These are phyloP conservation scores for Nasonovia ribisnigri DNA, from an alignment of 2,888 invertebrate genomes.

Conservation along the genomic window DNA sequence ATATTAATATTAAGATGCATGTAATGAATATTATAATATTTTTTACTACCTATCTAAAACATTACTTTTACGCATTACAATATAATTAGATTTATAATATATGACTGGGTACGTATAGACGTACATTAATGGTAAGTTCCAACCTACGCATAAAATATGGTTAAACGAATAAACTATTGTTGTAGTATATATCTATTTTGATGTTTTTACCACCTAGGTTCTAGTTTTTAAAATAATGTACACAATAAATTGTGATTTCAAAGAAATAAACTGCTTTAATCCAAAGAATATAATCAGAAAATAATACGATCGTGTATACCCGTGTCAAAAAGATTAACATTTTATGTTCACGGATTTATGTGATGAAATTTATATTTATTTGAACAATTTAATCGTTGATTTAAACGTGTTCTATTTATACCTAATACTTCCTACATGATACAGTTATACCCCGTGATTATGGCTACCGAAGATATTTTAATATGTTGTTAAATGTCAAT, in stretches of 20 bases:
- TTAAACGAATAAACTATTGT: background rate
- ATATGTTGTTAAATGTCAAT: background rate
- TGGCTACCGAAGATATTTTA: background rate
- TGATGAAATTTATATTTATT: background rate
- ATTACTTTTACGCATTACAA: no score
- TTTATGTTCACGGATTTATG: constrained; percentile 18
- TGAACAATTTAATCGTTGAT: constrained; percentile 19
- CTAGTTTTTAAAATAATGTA: background rate
- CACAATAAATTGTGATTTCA: constrained; percentile 16
- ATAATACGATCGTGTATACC: background rate
- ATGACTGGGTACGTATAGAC: background rate
- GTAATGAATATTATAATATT: no score
- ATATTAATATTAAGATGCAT: no score
- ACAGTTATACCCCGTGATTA: background rate
- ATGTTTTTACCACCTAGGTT: background rate
- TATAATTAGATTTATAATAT: background rate
- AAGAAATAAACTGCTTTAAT: constrained; percentile 14
- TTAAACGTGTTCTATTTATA: constrained; percentile 14
- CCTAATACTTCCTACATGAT: background rate
- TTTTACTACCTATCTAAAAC: no score
- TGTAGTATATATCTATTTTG: background rate
- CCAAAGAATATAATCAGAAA: background rate
- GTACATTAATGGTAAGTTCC: no score
- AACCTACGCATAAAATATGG: background rate
- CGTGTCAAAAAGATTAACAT: background rate